Conservation (phyloP, 2,888 invertebrate species). For the Diarsia brunnea region DNA sequence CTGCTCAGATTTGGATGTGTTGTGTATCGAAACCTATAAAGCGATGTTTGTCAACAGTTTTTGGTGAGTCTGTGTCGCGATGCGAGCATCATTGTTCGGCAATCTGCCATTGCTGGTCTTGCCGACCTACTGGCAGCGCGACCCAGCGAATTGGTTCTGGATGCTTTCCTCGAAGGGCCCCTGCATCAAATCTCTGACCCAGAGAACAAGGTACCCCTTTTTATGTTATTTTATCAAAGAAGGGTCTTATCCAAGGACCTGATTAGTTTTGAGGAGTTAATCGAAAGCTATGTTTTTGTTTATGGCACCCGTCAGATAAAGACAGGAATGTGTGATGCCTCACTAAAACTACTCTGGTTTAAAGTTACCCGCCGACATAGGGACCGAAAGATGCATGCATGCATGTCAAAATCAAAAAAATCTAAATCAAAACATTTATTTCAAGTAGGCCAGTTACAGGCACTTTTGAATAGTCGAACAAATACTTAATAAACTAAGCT, state of each 20-base stretch:
- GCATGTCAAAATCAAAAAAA: no score
- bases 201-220: constrained; percentile 81
- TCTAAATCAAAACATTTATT: no score
- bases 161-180: constrained; percentile 86
- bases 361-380: neutral
- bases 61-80: constrained; percentile 85
- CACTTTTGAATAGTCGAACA: no score
- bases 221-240: neutral
- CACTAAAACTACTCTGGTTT: neutral
- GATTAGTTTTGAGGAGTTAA: no score
- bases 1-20: neutral
- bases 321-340: neutral
- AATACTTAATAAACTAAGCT: no score
- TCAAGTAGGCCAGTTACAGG: no score
- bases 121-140: constrained; percentile 75
- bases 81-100: constrained; percentile 85
- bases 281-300: no score
- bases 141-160: constrained; percentile 73
- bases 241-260: neutral
- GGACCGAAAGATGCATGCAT: no score
- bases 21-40: neutral
- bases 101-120: constrained; percentile 82
- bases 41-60: constrained; percentile 72
- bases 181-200: constrained; percentile 86
- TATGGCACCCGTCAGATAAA: neutral